Base-by-base conservation (phyloP, 2,113 vertebrate genomes). In the Sclerurus mexicanus region DNA sequence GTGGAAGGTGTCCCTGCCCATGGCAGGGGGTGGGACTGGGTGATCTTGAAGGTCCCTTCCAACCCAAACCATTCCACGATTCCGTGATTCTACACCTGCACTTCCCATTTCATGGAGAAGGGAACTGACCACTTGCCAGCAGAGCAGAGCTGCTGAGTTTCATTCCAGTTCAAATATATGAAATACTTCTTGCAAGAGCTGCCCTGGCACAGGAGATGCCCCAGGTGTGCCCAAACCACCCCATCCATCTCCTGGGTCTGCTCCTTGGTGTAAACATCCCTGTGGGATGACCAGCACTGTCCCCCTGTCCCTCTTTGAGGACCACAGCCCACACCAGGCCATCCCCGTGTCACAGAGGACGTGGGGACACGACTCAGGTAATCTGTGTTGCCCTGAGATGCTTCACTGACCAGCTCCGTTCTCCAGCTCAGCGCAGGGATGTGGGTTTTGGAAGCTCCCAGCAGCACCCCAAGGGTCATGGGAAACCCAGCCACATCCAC, bases 331-430 rank as follows among this genome's bases (percentile, higher is more conserved):
- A 1, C 4, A 0, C 1, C 47, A 6, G 67, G 62, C 37, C 52
- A 12, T 7, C 80, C 62, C 58, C 0, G 3, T 10, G 39, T 0
- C 19, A 8, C 37, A 8, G 11, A 28, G 67, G 39, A 12, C 0
- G 0, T 0, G 15, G 50, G 66, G 64, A 85, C 24, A 2, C 0
- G 0, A 1, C 23, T 19, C 40, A 3, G 47, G n/a, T 25, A 4
- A 0, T 12, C n/a, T 6, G 0, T 1, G 4, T 2, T 4, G 5
- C 30, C 40, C 71, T 8, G 0, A 11, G 42, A 23, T 0, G 9
- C 18, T 35, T 0, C 39, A 0, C 3, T 2, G 31, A 4, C 13
- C 1, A 0, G 19, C 68, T 9, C 24, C 0, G 0, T 24, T 47
- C 50, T 5, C 63, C 7, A n/a, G 46, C 39, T 63, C 37, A 1